These are phyloP conservation scores for Drosophila ironensis DNA, from an alignment of 1,140 invertebrate genomes.

Conservation along the genomic window DNA sequence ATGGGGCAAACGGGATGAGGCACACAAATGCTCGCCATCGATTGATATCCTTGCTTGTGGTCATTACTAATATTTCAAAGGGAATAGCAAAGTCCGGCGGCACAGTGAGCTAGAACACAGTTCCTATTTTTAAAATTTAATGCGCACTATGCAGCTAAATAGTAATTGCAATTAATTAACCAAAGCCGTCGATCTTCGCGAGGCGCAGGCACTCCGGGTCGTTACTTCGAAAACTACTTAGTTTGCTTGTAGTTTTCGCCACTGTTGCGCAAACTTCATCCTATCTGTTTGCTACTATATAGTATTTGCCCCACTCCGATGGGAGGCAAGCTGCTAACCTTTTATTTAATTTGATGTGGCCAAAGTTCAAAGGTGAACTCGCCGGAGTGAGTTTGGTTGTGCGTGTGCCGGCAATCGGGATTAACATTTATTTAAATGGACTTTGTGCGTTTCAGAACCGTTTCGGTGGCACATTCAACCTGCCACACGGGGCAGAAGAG, in stretches of 20 bases:
- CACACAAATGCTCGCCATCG: slow-evolving; percentile 37
- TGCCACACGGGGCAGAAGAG: not conserved
- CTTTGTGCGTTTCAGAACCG: slow-evolving; percentile 42
- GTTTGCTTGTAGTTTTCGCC: not conserved
- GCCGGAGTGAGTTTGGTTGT: slow-evolving; percentile 4
- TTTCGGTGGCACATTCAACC: slow-evolving; percentile 1
- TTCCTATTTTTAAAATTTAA: too few species aligned
- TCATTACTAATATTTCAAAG: slow-evolving; percentile 43
- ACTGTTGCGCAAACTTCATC: slow-evolving; percentile 4
- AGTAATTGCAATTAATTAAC: too few species aligned
- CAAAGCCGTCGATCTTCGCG: not conserved
- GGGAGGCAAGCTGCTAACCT: slow-evolving; percentile 44
- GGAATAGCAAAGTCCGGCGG: not conserved
- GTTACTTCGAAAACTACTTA: not conserved
- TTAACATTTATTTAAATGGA: slow-evolving; percentile 70
- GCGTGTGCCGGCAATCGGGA: slow-evolving; percentile 13
- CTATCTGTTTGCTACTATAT: not conserved
- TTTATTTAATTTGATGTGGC: slow-evolving; percentile 70
- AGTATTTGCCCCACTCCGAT: not conserved
- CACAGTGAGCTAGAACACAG: too few species aligned
- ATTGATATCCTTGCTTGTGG: slow-evolving; percentile 53
- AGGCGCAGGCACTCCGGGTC: too few species aligned
- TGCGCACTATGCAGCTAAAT: too few species aligned
- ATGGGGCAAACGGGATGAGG: slow-evolving; percentile 18
- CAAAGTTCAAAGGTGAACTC: slow-evolving; percentile 66